phyloP scores from a whole-genome alignment of 2,888 invertebrate species.

The Malthinus seriepunctatus region DNA sequence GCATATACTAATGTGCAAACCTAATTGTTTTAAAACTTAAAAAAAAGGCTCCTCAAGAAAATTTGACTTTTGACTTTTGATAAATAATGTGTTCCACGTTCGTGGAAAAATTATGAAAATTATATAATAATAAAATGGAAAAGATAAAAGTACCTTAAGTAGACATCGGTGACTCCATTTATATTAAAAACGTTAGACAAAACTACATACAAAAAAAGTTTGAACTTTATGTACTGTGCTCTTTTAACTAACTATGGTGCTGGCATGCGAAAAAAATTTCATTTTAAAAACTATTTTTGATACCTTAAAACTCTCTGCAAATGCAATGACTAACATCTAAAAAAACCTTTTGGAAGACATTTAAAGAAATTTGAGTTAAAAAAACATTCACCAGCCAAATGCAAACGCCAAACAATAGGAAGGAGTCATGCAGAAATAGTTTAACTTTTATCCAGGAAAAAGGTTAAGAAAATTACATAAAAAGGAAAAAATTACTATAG shows the following conservation, averaged over 20 bases:
- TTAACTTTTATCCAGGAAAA: constrained; percentile 32
- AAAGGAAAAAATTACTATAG: constrained; percentile 19
- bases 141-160: constrained; percentile 43
- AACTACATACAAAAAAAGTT: constrained; percentile 38
- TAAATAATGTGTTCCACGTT: neutral
- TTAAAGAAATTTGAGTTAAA: constrained; percentile 34
- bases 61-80: neutral
- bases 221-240: constrained; percentile 50
- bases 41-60: neutral
- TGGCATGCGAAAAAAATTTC: constrained; percentile 47
- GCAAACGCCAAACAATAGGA: constrained; percentile 54
- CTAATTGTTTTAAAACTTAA: constrained; percentile 21
- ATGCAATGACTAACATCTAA: constrained; percentile 30
- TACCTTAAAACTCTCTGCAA: constrained; percentile 29
- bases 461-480: constrained; percentile 24
- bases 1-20: constrained; percentile 30
- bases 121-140: constrained; percentile 34
- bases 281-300: constrained; percentile 28
- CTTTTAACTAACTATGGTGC: constrained; percentile 53
- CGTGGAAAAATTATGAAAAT: constrained; percentile 9
- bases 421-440: constrained; percentile 50
- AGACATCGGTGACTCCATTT: constrained; percentile 44
- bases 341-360: constrained; percentile 25
- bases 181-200: constrained; percentile 36
- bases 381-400: constrained; percentile 55